Percentiles rank a stretch among this genome's conserved stretches.
Conservation (phyloP, 1,140 invertebrate species). For the Lepidurus apus region DNA sequence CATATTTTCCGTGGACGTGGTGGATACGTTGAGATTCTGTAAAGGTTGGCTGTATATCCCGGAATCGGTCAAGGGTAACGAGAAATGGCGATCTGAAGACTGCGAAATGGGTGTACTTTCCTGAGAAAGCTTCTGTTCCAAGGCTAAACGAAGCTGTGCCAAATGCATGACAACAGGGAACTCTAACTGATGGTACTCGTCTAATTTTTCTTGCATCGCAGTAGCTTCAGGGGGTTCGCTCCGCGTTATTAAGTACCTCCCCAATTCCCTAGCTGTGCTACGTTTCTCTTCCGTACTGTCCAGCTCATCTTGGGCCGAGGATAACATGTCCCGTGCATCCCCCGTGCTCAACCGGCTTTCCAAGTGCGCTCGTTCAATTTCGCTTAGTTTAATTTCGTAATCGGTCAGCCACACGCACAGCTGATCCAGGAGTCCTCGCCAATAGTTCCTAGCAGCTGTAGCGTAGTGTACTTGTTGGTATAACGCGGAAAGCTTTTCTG, state of each 20-base stretch:
- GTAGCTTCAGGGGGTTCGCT: conserved; percentile 51
- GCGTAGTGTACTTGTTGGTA: conserved; percentile 21
- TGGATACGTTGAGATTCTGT: neutral
- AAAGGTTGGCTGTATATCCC: conserved; percentile 27
- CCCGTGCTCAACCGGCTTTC: neutral
- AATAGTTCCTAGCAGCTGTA: conserved; percentile 22
- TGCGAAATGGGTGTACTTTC: neutral
- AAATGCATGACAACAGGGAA: conserved; percentile 21
- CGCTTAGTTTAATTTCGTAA: conserved; percentile 22
- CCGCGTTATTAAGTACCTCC: conserved; percentile 53
- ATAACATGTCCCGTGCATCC: neutral
- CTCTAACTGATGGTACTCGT: conserved; percentile 55
- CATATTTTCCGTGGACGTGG: neutral
- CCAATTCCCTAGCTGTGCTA: conserved; percentile 54
- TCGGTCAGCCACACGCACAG: conserved; percentile 31
- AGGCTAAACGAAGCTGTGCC: conserved; percentile 26
- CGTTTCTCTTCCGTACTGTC: conserved; percentile 50
- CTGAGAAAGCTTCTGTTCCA: conserved; percentile 27
- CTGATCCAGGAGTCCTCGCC: conserved; percentile 5
- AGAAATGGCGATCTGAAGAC: neutral
- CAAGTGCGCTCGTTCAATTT: conserved; percentile 14
- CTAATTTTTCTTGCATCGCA: conserved; percentile 57
- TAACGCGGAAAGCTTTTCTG: conserved; percentile 4
- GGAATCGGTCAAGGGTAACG: conserved; percentile 20
- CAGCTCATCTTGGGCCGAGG: conserved; percentile 45